These are phyloP conservation scores for Pegoplata infirma DNA, from an alignment of 2,888 invertebrate species.

Conservation along the genomic window DNA sequence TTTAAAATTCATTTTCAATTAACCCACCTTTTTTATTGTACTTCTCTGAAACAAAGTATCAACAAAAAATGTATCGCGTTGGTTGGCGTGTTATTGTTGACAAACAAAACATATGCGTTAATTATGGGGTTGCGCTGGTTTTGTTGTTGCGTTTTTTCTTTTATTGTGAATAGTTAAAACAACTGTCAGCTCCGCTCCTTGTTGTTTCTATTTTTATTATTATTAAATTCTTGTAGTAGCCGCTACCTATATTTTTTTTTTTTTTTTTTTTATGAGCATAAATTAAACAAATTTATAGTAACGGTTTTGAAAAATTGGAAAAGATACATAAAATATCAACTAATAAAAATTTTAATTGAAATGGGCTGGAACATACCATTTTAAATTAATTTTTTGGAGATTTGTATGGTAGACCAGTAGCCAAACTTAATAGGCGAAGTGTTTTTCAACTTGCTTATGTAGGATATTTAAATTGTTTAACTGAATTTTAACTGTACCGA, in stretches of 20 bases:
- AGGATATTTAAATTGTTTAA: no score
- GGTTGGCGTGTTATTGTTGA: slow-evolving; percentile 21
- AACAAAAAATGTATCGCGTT: background rate
- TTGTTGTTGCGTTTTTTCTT: slow-evolving; percentile 1
- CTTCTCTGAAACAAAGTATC: background rate
- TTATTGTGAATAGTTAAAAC: no score
- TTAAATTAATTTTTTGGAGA: background rate
- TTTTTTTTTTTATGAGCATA: background rate
- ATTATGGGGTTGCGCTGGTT: slow-evolving; percentile 25
- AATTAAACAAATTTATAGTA: background rate
- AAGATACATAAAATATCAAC: no score
- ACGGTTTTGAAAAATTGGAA: no score
- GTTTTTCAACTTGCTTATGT: no score
- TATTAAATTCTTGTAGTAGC: background rate
- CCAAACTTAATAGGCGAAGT: no score
- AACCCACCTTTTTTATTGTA: background rate
- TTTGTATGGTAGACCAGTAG: no score
- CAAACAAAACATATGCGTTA: slow-evolving; percentile 39
- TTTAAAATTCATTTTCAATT: background rate
- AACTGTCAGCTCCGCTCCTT: background rate
- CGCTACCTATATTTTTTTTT: background rate
- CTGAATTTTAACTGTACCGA: no score
- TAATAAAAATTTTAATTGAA: background rate
- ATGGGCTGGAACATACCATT: background rate
- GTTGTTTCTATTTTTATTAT: background rate